Base-by-base conservation (phyloP, 92 coral and sea anemone genomes). In the Umimayanthus kanabou region DNA sequence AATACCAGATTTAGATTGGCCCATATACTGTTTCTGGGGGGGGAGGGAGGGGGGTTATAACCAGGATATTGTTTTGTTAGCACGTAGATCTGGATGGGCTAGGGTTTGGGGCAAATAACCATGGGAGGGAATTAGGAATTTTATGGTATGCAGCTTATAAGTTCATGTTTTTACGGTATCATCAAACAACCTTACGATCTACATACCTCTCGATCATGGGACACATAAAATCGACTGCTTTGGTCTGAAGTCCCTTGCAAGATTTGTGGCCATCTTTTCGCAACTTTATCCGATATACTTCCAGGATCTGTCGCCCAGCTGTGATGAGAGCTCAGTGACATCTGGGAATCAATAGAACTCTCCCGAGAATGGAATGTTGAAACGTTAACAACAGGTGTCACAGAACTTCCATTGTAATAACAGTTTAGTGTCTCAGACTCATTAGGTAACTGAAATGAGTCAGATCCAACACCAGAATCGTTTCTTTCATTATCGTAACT, bases 281-380 rank as follows among this genome's bases (percentile, higher is more conserved):
- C 13, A 45, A 13, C 33, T 20, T 22, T 70, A 26, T 83, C 87
- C 30, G 87, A 45, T 1, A 83, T 58, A 50, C 71, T 79, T 29
- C 81, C 78, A 22, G 72, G 80, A 61, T 87, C 94, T 81, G 88
- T 80, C 13, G 71, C 39, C 5, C 80, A 85, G 87, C 94, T 85
- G 33, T 88, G 92, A 71, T 82, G 90, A 5, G 95, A 93, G 29
- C 89, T 92, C 88, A 90, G n/a, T 10, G 95, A 93, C 89, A 93
- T 58, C 76, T 88, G 90, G 40, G 95, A 93, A 57, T 93, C 95
- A 14, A 79, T 87, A 50, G 92, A 90, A 67, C 94, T 93, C 26
- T 93, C 92, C 9, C 94, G 94, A 57, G 93, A 91, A 89, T 92
- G 94, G 80, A 89, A 92, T 28, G 87, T 26, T 18, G 94, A 92